Base-by-base conservation (phyloP, 2,797 vertebrate species). In the Pogonophryne albipinna region DNA sequence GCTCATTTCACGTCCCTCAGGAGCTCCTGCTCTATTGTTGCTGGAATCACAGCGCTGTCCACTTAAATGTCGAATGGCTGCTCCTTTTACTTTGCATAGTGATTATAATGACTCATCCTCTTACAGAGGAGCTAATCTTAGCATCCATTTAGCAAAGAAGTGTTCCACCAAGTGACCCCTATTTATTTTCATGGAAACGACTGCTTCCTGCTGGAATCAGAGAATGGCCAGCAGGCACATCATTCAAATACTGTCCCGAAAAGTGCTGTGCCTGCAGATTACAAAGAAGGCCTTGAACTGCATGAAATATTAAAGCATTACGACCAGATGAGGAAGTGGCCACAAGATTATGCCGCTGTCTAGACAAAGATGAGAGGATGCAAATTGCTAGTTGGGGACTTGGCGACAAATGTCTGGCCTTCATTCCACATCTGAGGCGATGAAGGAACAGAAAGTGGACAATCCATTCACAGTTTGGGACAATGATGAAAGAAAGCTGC, bases 121-220 rank as follows among this genome's bases (percentile, higher is more conserved):
- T 87, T 78, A 71, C 45, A 80, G 79, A 85, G 61, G 84, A 78
- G 86, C 89, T 92, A 91, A 92, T 90, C 88, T 92, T 91, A 89
- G 90, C 89, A 87, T 87, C 88, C 88, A 89, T 92, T 94, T 90
- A 91, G 90, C 80, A 85, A 74, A 87, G 74, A 87, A 76, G 71
- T 81, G 89, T 88, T 89, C 79, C 82, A 79, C 89, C 84, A 92
- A 91, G 88, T 86, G 87, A 89, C 87, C 90, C 84, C 84, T 74
- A 86, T 92, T 88, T 90, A 85, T 91, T 90, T 86, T 84, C 85
- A 83, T 76, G 80, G 84, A 84, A 78, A 88, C 55, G 57, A 78
- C 78, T 82, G 80, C 87, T 85, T 91, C 85, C 81, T 87, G 84
- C 79, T 73, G 78, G 78, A 85, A 87, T 88, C 86, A 66, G 79